Conservation (phyloP, 2,113 vertebrate genomes). For the Manacus vitellinus region DNA sequence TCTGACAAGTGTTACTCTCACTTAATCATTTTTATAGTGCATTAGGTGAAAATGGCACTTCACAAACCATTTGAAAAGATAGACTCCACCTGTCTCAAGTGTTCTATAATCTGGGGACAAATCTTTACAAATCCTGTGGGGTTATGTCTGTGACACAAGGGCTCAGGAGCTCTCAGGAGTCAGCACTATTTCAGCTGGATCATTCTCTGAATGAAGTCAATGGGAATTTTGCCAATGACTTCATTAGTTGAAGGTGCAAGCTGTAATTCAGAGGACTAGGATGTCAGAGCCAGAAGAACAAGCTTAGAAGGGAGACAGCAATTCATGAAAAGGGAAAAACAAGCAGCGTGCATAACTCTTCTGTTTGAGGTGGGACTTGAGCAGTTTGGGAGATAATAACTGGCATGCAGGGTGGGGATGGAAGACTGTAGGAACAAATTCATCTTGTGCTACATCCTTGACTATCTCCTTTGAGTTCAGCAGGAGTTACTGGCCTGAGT, state of each 20-base stretch:
- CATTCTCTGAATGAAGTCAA: background rate
- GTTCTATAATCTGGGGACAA: background rate
- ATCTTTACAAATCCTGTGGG: background rate
- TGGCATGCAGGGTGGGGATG: fast-evolving
- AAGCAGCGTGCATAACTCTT: background rate
- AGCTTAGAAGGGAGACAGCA: background rate
- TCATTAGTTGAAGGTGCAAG: background rate
- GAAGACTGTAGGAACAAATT: background rate
- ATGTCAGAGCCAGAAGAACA: background rate
- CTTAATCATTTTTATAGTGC: background rate
- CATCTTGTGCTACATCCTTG: background rate
- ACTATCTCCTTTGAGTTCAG: background rate
- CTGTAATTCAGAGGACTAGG: background rate
- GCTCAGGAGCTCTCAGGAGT: background rate
- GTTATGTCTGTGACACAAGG: background rate
- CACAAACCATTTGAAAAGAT: background rate
- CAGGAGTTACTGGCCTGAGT: background rate
- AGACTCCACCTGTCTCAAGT: background rate
- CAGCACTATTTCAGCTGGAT: background rate
- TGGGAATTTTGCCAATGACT: slow-evolving; percentile 4
- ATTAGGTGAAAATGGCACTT: background rate
- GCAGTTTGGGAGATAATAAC: background rate
- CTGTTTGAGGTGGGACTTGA: background rate
- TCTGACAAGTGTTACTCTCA: background rate
- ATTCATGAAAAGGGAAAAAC: background rate